These are phyloP conservation scores for Podilymbus podiceps DNA, from an alignment of 2,113 vertebrate genomes.

Conservation along the genomic window DNA sequence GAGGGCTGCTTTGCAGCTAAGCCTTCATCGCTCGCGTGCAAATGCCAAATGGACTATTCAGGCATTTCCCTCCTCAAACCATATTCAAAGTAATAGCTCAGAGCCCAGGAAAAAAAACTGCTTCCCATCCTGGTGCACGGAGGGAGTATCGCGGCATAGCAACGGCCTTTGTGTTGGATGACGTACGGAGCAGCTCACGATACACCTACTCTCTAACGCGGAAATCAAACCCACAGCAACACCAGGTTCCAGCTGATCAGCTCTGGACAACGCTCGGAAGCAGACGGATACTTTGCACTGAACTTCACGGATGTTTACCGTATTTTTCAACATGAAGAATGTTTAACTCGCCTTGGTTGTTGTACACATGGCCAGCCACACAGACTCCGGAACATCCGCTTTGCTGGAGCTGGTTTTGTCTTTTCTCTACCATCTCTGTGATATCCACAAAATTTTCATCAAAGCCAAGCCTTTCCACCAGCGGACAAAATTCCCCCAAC, in stretches of 20 bases:
- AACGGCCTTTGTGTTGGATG: rapidly evolving
- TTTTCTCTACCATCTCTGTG: conserved; percentile 81
- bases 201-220: background rate
- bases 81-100: background rate
- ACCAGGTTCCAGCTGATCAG: background rate
- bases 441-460: conserved; percentile 93
- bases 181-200: background rate
- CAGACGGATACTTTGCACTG: background rate
- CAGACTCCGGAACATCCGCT: background rate
- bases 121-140: too few species aligned
- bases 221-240: background rate
- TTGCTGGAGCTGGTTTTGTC: conserved; percentile 52
- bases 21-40: background rate
- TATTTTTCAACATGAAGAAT: background rate
- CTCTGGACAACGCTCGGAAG: background rate
- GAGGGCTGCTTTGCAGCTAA: background rate
- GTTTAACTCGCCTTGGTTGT: conserved; percentile 71
- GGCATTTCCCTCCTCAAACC: background rate
- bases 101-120: background rate
- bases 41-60: background rate
- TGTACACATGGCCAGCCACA: conserved; percentile 83
- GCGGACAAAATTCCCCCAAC: conserved; percentile 81
- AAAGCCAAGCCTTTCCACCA: conserved; percentile 90
- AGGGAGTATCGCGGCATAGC: too few species aligned
- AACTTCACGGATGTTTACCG: background rate